Evolutionary conservation across 53 echinoderm and acorn worm species (phyloP), one percentile per base, ranked within the genome.

Genomic region (Arbacia lixula): DNA sequence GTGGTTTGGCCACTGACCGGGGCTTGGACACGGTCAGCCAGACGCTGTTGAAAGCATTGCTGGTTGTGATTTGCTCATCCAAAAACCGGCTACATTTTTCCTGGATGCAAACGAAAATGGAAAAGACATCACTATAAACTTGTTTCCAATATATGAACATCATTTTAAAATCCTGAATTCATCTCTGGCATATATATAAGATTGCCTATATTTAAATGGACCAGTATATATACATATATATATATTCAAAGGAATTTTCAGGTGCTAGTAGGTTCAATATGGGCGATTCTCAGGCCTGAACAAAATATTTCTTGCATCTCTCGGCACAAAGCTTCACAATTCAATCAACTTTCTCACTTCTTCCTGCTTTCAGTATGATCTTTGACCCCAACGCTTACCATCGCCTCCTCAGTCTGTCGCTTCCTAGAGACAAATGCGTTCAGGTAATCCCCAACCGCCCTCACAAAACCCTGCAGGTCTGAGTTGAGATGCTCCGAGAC

Each of bases 381-480:
- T n/a, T n/a, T n/a, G n/a, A n/a, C n/a, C n/a, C n/a, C n/a, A n/a
- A 0, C 40, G 32, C 82, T 62, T 26, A 81, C 82, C 31, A 17
- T 31, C 2, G 82, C 82, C 43, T 81, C 82, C 14, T 42, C 49
- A 9, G 88, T 89, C 56, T 95, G 92, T 25, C 95, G 90, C 36
- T 87, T 56, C 27, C 99, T 88, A 14, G 89, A 86, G 2, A 99
- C 86, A 78, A 84, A 92, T 19, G 92, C 90, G 75, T 91, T 95
- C 41, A 99, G 68, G 46, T 88, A 84, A 50, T 81, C 84, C 3
- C 86, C 79, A 24, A 99, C 87, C 53, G 63, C 68, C 55, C 86
- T 86, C 36, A 95, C 88, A 74, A 99, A 99, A 0, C 20, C 57
- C 21, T 85, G 56, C 67, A 92, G 42, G 42, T 90, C 85, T 0